Evolutionary conservation across 2,888 invertebrate genomes (phyloP).

Genomic region (Dryococelus australis): DNA sequence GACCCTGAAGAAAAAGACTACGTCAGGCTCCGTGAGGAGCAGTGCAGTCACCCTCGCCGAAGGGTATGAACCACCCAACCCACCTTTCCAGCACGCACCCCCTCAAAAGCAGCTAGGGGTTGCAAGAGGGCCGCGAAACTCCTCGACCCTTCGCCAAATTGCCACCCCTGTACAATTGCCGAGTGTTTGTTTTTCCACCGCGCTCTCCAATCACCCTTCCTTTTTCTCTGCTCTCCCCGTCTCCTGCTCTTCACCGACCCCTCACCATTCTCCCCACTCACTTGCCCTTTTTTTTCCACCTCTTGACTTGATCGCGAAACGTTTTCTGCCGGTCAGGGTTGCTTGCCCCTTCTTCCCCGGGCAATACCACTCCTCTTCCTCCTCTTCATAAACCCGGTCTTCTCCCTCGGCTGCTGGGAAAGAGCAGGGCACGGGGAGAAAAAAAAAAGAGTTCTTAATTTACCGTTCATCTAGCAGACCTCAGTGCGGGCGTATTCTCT

Average conservation of each 20-base stretch:
- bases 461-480: constrained; percentile 12
- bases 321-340: constrained; percentile 7
- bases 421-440: not conserved
- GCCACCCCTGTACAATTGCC: not conserved
- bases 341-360: not conserved
- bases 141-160: constrained; percentile 37
- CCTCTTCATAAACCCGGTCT: not conserved
- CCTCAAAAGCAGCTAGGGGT: not conserved
- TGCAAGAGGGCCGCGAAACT: constrained; percentile 13
- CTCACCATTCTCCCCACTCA: not conserved
- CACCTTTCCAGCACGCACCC: not conserved
- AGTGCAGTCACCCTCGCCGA: no score
- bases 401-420: not conserved
- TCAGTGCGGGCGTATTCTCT: constrained; percentile 12
- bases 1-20: no score
- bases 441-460: constrained; percentile 12
- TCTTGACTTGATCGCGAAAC: constrained; percentile 25
- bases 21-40: no score
- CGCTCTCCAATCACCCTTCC: constrained; percentile 16
- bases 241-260: constrained; percentile 11
- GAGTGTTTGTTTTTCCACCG: constrained; percentile 16
- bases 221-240: constrained; percentile 18
- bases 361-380: not conserved
- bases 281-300: not conserved
- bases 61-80: no score